Percentiles rank a stretch among this genome's conserved stretches.
Conservation (phyloP, 2,888 invertebrate genomes). For the Julus scandinavius region DNA sequence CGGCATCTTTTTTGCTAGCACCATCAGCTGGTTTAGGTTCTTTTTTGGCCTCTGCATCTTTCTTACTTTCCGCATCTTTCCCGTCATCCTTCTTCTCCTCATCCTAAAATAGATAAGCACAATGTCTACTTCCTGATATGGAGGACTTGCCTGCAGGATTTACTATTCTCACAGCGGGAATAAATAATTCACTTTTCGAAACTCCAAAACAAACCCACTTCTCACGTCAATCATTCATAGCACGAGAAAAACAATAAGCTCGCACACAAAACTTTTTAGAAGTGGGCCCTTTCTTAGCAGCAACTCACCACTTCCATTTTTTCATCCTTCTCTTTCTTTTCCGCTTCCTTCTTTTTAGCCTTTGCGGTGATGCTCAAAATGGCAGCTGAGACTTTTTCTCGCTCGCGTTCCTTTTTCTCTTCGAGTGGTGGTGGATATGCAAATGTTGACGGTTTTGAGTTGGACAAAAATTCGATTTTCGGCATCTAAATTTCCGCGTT, state of each 20-base stretch:
- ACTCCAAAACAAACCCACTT: neutral
- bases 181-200: conserved; percentile 15
- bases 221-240: conserved; percentile 13
- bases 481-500: conserved; percentile 76
- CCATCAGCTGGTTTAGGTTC: conserved; percentile 38
- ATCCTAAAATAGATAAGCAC: conserved; percentile 54
- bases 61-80: conserved; percentile 68
- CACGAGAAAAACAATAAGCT: conserved; percentile 38
- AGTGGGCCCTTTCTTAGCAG: neutral
- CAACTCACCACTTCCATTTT: conserved; percentile 86
- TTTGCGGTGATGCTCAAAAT: conserved; percentile 96
- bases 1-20: conserved; percentile 66
- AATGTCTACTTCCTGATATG: neutral
- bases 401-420: conserved; percentile 97
- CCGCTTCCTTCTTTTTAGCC: conserved; percentile 85
- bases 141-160: neutral
- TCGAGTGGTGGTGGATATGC: conserved; percentile 97
- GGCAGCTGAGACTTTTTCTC: conserved; percentile 97
- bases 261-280: neutral
- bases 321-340: conserved; percentile 69
- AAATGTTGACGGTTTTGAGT: conserved; percentile 92
- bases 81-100: conserved; percentile 71
- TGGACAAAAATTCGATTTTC: conserved; percentile 89
- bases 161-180: neutral
- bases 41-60: conserved; percentile 60